phyloP scores from a whole-genome alignment of 2,113 vertebrate genomes.

The Shinisaurus crocodilurus region DNA sequence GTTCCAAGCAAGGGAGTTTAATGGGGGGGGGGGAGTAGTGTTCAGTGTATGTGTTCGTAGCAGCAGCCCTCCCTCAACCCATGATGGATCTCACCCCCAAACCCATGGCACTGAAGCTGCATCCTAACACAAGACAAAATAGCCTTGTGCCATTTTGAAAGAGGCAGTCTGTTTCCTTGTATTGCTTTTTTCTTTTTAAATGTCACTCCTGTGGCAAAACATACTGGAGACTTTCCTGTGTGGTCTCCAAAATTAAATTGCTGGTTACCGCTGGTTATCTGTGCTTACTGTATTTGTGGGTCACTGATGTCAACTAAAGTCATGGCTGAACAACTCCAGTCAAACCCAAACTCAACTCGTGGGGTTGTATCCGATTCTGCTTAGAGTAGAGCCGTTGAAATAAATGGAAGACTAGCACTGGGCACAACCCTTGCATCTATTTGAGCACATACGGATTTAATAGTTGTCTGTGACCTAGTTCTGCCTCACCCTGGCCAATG shows the following conservation, averaged over 20 bases:
- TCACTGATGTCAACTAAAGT: not conserved
- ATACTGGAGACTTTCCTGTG: not conserved
- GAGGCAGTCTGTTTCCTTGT: not conserved
- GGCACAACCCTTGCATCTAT: not conserved
- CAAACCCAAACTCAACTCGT: not conserved
- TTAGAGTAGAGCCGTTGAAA: too few species aligned
- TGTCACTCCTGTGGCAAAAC: not conserved
- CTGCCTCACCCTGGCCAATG: not conserved
- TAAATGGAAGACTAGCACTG: too few species aligned
- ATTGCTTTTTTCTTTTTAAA: not conserved
- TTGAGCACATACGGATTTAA: not conserved
- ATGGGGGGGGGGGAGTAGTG: too few species aligned
- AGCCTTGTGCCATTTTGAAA: not conserved
- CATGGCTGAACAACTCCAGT: not conserved
- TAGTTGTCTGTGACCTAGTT: conserved; percentile 17
- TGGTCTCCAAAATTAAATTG: not conserved
- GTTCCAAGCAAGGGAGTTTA: not conserved
- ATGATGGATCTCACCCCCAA: not conserved
- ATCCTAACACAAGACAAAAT: not conserved
- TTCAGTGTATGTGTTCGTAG: not conserved
- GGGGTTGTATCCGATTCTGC: too few species aligned
- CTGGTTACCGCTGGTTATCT: not conserved
- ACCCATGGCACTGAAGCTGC: not conserved
- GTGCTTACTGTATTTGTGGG: not conserved
- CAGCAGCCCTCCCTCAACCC: not conserved